These are phyloP conservation scores for Proterorhinus semilunaris DNA, from an alignment of 2,113 vertebrate species.

Conservation along the genomic window DNA sequence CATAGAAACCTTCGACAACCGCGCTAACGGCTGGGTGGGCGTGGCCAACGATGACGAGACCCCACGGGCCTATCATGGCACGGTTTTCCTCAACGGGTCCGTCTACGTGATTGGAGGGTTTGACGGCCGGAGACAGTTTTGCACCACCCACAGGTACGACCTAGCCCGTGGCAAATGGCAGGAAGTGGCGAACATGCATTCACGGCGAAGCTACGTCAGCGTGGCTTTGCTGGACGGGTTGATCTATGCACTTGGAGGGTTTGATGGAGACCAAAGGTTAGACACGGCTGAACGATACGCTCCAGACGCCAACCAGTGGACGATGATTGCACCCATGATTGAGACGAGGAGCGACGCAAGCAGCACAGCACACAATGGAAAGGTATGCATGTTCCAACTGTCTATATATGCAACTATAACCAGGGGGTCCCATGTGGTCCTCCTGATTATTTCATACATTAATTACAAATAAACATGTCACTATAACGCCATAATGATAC, in stretches of 20 bases:
- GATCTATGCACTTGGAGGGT: constrained; percentile 32
- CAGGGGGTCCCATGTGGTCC: no score
- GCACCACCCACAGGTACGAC: background rate
- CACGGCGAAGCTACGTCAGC: background rate
- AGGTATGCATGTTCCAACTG: background rate
- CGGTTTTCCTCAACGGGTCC: constrained; percentile 11
- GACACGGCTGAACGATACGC: constrained; percentile 19
- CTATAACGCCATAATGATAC: no score
- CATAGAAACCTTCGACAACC: constrained; percentile 16
- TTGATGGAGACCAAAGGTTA: background rate
- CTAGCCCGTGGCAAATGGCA: constrained; percentile 16
- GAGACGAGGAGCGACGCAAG: background rate
- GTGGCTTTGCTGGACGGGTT: constrained; percentile 7
- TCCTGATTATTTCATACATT: no score
- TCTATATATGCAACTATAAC: no score
- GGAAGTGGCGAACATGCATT: constrained; percentile 2
- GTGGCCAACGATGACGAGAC: background rate
- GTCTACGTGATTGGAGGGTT: constrained; percentile 29
- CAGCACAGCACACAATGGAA: background rate
- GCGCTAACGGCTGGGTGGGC: constrained; percentile 6
- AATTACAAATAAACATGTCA: no score
- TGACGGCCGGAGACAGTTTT: background rate
- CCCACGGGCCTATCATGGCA: background rate
- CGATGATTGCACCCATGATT: constrained; percentile 18
- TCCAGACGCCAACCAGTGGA: constrained; percentile 19